A percentile compares a stretch with the other conserved stretches of the same genome.
phyloP scores from a whole-genome alignment of 2,888 invertebrate genomes.

The Sycophila texana region DNA sequence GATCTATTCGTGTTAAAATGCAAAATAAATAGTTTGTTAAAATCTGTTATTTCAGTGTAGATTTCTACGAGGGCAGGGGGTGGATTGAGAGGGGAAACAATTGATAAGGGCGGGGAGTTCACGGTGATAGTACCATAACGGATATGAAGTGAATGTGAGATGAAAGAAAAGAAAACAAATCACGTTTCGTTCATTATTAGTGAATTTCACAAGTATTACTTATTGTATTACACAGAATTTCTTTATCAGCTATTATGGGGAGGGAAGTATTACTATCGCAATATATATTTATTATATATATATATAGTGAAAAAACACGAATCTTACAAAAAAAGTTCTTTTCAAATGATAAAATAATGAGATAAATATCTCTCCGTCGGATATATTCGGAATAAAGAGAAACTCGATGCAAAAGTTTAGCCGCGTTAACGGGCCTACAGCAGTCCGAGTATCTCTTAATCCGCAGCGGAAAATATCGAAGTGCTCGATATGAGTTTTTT shows the following conservation, averaged over 20 bases:
- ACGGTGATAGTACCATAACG: constrained; percentile 27
- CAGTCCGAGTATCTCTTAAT: no score
- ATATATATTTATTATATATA: constrained; percentile 52
- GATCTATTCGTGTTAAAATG: background rate
- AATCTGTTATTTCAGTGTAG: no score
- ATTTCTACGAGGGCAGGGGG: background rate
- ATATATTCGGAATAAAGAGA: constrained; percentile 22
- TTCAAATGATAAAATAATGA: constrained; percentile 34
- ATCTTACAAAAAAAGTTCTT: constrained; percentile 58
- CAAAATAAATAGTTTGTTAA: no score
- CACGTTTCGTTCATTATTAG: constrained; percentile 65
- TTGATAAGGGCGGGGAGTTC: constrained; percentile 18
- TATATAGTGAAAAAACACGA: constrained; percentile 61
- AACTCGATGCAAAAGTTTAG: constrained; percentile 38
- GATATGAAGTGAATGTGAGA: constrained; percentile 57
- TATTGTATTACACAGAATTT: constrained; percentile 66
- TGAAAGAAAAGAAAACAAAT: constrained; percentile 64
- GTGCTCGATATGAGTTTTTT: background rate
- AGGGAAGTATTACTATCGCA: constrained; percentile 58
- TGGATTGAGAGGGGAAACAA: constrained; percentile 6
- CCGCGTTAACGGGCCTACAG: constrained; percentile 22
- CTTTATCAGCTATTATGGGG: constrained; percentile 45
- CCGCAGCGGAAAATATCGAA: no score
- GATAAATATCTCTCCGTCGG: constrained; percentile 23
- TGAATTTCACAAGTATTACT: constrained; percentile 68